phyloP scores from a whole-genome alignment of 2,113 vertebrate genomes.

The Anoura caudifer region DNA sequence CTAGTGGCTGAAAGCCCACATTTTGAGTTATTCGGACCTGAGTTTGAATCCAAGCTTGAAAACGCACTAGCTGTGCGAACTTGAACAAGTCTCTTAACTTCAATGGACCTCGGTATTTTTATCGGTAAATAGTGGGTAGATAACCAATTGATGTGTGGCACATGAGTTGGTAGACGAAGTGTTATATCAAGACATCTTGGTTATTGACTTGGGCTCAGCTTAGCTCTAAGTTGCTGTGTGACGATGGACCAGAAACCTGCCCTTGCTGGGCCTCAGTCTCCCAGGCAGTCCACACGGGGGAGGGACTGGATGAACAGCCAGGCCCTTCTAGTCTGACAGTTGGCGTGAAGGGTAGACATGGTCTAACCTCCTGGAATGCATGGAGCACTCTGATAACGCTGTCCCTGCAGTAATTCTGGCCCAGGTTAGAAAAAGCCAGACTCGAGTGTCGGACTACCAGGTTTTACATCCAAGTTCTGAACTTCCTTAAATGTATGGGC shows the following conservation, averaged over 20 bases:
- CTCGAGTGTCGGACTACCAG: not conserved
- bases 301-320: not conserved
- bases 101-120: not conserved
- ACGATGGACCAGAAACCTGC: not conserved
- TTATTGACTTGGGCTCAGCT: not conserved
- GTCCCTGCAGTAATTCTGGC: not conserved
- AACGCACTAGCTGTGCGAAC: not conserved
- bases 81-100: not conserved
- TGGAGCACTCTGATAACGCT: accelerated
- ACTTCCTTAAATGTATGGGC: not conserved
- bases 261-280: not conserved
- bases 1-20: not conserved
- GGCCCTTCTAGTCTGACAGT: not conserved
- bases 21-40: not conserved
- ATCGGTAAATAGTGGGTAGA: not conserved
- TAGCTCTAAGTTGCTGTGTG: not conserved
- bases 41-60: not conserved
- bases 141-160: accelerated
- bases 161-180: not conserved
- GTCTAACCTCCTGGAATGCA: no score
- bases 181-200: not conserved
- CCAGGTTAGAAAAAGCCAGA: not conserved
- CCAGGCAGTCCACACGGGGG: not conserved
- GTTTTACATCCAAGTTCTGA: not conserved
- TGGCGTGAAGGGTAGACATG: not conserved